Evolutionary conservation across 2,113 vertebrate species (phyloP), one percentile per base, ranked within the genome.

Genomic region (Accipiter virgatus): DNA sequence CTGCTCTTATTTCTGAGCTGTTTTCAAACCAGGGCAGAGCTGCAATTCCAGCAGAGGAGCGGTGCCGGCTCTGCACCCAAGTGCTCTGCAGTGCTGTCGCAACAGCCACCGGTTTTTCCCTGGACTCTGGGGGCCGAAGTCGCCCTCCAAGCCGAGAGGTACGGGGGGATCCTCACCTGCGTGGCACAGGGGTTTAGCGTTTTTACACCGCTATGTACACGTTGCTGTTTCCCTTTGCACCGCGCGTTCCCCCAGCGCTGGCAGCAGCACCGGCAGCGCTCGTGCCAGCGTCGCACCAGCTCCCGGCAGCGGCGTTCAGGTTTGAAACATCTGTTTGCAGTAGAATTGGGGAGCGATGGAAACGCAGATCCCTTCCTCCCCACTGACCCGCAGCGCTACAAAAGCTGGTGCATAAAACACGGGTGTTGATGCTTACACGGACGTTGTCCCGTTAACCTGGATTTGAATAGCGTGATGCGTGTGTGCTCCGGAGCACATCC

Each of bases 161-260:
- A 3, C 14, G 0, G 43, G 25, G 38, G 66, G 20, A 27, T 43
- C 23, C 82, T 61, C 16, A 18, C n/a, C 31, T 14, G 29, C 0
- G 0, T 7, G 21, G 11, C 62, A 2, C 21, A 3, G 80, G 75
- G 86, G 42, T 40, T 68, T 12, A 18, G 40, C 45, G 5, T 65
- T 34, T 1, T 17, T 36, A 15, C 36, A 10, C 0, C 50, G 5
- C 14, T 4, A 0, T 1, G 11, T 16, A 3, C 23, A 1, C 5
- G 31, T 7, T 14, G 1, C 67, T 0, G 1, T 14, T n/a, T 36
- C 43, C 61, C 23, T n/a, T 42, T 4, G 66, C 48, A 2, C 62
- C 0, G 1, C 0, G 27, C 0, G 0, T 36, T 34, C 20, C 29
- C n/a, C 43, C 17, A 1, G n/a, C 0, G 5, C 52, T 1, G 45